phyloP scores from a whole-genome alignment of 2,888 invertebrate species.

The Caenorhabditis imperialis region DNA sequence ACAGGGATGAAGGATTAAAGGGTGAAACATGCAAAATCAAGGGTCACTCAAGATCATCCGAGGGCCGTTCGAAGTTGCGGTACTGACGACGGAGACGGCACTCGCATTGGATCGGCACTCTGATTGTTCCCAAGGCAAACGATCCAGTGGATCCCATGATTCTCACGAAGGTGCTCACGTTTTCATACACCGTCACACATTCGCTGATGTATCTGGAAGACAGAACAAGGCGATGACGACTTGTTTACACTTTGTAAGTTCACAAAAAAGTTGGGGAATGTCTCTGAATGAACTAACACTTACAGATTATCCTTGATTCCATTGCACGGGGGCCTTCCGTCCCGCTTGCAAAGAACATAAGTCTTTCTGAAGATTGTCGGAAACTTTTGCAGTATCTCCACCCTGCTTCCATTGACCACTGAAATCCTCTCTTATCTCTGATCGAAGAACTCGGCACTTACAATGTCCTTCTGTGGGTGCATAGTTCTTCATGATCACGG shows the following conservation, averaged over 20 bases:
- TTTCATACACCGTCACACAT: constrained; percentile 34
- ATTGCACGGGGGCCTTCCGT: constrained; percentile 19
- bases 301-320: constrained; percentile 31
- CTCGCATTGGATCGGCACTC: constrained; percentile 34
- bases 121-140: constrained; percentile 6
- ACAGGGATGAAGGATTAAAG: too few species aligned
- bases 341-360: constrained; percentile 3
- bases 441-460: background rate
- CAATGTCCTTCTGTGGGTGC: constrained; percentile 13
- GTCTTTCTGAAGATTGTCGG: constrained; percentile 10
- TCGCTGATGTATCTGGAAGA: constrained; percentile 32
- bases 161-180: constrained; percentile 15
- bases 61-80: constrained; percentile 19
- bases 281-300: too few species aligned
- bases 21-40: background rate
- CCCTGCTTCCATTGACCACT: constrained; percentile 22
- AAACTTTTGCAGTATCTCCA: constrained; percentile 18
- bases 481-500: background rate
- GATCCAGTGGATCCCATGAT: background rate
- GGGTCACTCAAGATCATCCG: background rate
- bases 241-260: too few species aligned
- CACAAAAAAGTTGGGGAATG: background rate
- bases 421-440: background rate
- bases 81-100: constrained; percentile 38
- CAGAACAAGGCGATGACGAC: too few species aligned